Percentiles rank a stretch among this genome's conserved stretches.
Evolutionary conservation across 2,797 vertebrate species (phyloP).

Genomic region (Momotus momota): DNA sequence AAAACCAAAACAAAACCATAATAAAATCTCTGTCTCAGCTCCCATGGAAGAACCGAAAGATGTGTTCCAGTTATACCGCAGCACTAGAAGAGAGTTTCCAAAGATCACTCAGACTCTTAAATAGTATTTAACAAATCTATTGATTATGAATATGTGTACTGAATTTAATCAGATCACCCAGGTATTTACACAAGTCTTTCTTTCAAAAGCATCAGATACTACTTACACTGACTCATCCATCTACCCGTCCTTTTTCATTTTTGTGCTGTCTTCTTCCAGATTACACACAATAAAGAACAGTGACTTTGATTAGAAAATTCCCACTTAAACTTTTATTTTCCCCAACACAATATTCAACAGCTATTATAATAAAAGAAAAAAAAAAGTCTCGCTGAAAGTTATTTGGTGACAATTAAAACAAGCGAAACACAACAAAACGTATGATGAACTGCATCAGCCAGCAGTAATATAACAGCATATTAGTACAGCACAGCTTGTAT

Average conservation of each 20-base stretch:
- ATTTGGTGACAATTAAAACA: not conserved
- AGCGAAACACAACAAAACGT: not conserved
- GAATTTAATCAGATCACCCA: not conserved
- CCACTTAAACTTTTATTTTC: not conserved
- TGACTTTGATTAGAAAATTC: not conserved
- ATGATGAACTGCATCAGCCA: not conserved
- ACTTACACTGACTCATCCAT: slow-evolving; percentile 21
- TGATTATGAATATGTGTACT: not conserved
- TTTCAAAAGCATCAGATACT: not conserved
- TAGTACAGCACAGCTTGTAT: not conserved
- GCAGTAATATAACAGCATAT: not conserved
- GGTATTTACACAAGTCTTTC: not conserved
- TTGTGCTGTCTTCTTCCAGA: not conserved
- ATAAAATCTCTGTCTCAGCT: not conserved
- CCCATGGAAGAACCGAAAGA: not conserved
- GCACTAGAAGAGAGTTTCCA: not conserved
- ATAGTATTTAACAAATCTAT: not conserved
- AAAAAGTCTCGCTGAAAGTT: not conserved
- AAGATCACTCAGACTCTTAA: not conserved
- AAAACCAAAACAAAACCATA: not conserved
- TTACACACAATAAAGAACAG: not conserved
- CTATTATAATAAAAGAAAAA: not conserved
- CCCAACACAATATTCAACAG: not conserved
- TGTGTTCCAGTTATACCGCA: not conserved
- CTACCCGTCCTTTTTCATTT: not conserved